These are phyloP conservation scores for Euclidia mi DNA, from an alignment of 2,888 invertebrate species.

Conservation along the genomic window DNA sequence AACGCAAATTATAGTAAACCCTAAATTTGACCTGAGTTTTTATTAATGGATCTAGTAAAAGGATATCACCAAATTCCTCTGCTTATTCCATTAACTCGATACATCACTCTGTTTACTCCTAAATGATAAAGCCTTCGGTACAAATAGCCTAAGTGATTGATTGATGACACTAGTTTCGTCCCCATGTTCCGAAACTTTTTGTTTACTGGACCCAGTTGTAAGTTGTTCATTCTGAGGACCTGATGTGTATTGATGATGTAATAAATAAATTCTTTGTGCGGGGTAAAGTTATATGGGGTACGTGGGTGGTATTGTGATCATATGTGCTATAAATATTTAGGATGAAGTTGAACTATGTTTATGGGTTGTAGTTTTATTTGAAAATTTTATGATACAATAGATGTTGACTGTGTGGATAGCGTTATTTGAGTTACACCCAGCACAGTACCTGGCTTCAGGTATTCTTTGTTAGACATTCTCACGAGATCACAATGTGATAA, in stretches of 20 bases:
- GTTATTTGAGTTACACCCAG: too few relatives aligned
- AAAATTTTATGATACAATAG: too few relatives aligned
- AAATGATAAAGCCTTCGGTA: constrained; percentile 45
- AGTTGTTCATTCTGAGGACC: constrained; percentile 47
- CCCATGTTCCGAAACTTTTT: constrained; percentile 76
- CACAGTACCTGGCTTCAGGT: too few relatives aligned
- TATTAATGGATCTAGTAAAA: background rate
- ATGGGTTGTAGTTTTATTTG: too few relatives aligned
- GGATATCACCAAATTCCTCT: background rate
- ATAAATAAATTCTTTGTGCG: constrained; percentile 27
- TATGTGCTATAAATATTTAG: too few relatives aligned
- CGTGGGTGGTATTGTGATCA: background rate
- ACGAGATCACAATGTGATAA: too few relatives aligned
- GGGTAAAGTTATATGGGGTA: background rate
- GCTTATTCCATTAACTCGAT: constrained; percentile 1
- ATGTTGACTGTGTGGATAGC: too few relatives aligned
- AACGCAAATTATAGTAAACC: too few relatives aligned
- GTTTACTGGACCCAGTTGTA: constrained; percentile 67
- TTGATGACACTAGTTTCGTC: constrained; percentile 72
- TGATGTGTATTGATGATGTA: constrained; percentile 47
- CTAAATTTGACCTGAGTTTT: too few relatives aligned
- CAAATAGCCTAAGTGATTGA: constrained; percentile 73
- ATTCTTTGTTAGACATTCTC: too few relatives aligned
- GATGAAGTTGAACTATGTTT: too few relatives aligned
- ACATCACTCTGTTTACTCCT: constrained; percentile 20